These are phyloP conservation scores for Riparia riparia DNA, from an alignment of 2,113 vertebrate species.

Conservation along the genomic window DNA sequence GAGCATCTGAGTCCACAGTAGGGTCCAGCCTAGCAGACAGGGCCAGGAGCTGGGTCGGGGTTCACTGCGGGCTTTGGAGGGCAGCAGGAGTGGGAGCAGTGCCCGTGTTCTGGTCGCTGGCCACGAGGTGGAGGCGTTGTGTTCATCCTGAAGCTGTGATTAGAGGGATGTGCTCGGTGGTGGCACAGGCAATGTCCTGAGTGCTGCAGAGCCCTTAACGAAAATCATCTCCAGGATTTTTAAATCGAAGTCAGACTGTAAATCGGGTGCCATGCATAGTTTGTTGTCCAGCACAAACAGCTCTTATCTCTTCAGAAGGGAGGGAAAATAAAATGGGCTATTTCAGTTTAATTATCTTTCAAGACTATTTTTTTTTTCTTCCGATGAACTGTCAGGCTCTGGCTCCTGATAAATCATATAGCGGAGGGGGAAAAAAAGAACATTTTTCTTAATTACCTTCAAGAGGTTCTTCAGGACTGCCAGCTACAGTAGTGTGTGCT, in stretches of 20 bases:
- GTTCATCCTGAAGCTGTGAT: not conserved
- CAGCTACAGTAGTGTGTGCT: not conserved
- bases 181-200: not conserved
- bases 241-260: not conserved
- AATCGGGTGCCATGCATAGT: rapidly evolving
- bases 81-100: not conserved
- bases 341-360: not conserved
- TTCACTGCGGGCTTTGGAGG: rapidly evolving
- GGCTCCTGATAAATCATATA: not conserved
- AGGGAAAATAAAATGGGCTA: not conserved
- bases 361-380: not conserved
- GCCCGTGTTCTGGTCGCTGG: not conserved
- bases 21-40: not conserved
- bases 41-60: not conserved
- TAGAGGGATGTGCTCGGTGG: rapidly evolving
- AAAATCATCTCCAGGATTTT: not conserved
- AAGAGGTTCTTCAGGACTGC: not conserved
- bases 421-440: not conserved
- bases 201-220: not conserved
- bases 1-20: not conserved
- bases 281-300: not conserved
- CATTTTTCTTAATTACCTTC: not conserved
- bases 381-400: rapidly evolving
- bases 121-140: constrained; percentile 67
- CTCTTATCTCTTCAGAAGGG: not conserved